Base-by-base conservation (phyloP, 2,797 vertebrate species). In the Naso thynnoides region DNA sequence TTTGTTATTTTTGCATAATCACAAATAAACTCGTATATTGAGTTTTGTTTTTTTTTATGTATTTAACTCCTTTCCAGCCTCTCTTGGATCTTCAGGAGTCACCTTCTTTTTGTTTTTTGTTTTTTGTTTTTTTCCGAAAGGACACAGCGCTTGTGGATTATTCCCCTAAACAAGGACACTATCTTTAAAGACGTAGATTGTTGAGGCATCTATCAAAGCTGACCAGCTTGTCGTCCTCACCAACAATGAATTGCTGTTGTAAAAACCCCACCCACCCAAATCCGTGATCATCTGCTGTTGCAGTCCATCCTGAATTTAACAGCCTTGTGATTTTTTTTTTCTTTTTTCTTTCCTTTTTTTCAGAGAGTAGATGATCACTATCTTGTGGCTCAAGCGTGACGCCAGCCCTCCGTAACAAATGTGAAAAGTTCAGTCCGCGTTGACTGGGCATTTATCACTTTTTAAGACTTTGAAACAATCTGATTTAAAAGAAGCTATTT, bases 91-190 rank as follows among this genome's bases (percentile, higher is more conserved):
- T 63, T 83, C 78, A 79, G 73, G 77, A 78, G 47, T 83, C 82
- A 53, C 71, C 68, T 77, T 59, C 21, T 66, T 55, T 82, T 71
- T 27, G 24, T 49, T 33, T 42, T 33, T 55, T n/a, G 59, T 31
- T 64, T 56, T 59, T 52, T 24, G 47, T 54, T 57, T 65, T 66
- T 45, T 55, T 26, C 48, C 29, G 56, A 67, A 85, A 84, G 78
- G 79, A 87, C 70, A 38, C n/a, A 9, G 42, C 36, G 47, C 62
- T 86, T 79, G 60, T 81, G 86, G 87, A 89, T 81, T 81, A 82
- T 79, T 76, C 79, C 81, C 52, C 79, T 80, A 70, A 85, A 84
- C 65, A 81, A 87, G 82, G 88, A 92, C 89, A 85, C 83, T 84
- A 86, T 89, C 61, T 72, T 86, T 77, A 81, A 76, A 63, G 73